These are phyloP conservation scores for Pristionchus entomophagus DNA, from an alignment of 2,888 invertebrate genomes.

Conservation along the genomic window DNA sequence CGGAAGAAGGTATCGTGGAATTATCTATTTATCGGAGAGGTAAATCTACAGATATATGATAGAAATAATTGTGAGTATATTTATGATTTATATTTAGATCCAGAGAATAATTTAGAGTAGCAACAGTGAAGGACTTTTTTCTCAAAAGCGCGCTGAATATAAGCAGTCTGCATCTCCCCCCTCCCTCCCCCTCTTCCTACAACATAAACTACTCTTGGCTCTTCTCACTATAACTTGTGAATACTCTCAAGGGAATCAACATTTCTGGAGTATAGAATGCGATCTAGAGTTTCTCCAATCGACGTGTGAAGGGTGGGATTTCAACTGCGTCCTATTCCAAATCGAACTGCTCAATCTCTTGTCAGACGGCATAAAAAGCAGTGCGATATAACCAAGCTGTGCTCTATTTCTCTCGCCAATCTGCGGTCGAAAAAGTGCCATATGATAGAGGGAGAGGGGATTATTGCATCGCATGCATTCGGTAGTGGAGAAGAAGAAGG, in stretches of 20 bases:
- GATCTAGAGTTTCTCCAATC: not conserved
- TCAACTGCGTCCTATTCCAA: too few species aligned
- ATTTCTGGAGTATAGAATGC: not conserved
- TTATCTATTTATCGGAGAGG: not conserved
- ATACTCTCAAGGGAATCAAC: not conserved
- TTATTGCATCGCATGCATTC: conserved; percentile 6
- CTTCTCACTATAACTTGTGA: not conserved
- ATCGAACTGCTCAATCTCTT: not conserved
- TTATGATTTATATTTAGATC: too few species aligned
- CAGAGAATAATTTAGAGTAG: too few species aligned
- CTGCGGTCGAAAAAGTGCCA: not conserved
- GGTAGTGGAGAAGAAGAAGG: not conserved
- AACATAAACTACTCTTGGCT: not conserved
- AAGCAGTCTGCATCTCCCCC: not conserved
- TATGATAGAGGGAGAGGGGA: not conserved
- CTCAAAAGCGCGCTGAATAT: too few species aligned
- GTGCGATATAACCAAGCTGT: conserved; percentile 1
- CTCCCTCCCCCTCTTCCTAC: not conserved
- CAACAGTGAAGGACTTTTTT: too few species aligned
- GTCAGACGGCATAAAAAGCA: not conserved
- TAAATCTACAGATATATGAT: not conserved
- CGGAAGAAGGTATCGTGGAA: not conserved
- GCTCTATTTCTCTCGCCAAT: not conserved
- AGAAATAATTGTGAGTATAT: not conserved
- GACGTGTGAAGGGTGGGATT: not conserved